phyloP scores from a whole-genome alignment of 2,797 vertebrate species.

The Naso thynnoides region DNA sequence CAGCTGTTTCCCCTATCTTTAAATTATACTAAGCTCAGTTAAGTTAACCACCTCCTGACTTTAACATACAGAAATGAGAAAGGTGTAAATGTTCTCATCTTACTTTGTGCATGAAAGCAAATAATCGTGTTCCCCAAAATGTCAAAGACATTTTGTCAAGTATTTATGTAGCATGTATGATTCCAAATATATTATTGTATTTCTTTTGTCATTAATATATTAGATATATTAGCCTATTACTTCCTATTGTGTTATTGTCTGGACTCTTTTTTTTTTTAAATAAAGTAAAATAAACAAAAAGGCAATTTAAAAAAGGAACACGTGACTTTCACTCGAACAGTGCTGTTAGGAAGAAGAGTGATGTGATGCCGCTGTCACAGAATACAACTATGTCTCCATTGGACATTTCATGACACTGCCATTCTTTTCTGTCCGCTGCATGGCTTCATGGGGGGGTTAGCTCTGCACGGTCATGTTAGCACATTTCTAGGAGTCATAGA shows the following conservation, averaged over 20 bases:
- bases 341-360: slow-evolving; percentile 70
- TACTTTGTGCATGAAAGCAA: neutral
- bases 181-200: slow-evolving; percentile 62
- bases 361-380: slow-evolving; percentile 68
- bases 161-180: slow-evolving; percentile 75
- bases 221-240: slow-evolving; percentile 58
- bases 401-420: slow-evolving; percentile 22
- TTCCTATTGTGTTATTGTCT: slow-evolving; percentile 64
- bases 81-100: neutral
- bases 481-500: slow-evolving; percentile 28
- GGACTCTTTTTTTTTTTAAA: too few relatives aligned
- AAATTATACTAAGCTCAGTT: slow-evolving; percentile 3
- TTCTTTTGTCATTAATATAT: slow-evolving; percentile 61
- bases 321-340: slow-evolving; percentile 60
- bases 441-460: slow-evolving; percentile 34
- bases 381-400: slow-evolving; percentile 25
- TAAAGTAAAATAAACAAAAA: slow-evolving; percentile 58
- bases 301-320: slow-evolving; percentile 33
- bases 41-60: neutral
- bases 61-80: neutral
- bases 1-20: neutral
- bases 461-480: slow-evolving; percentile 35
- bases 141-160: slow-evolving; percentile 21
- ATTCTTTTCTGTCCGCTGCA: slow-evolving; percentile 49
- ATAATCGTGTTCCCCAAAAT: slow-evolving; percentile 18